These are phyloP conservation scores for Cephalopterus ornatus DNA, from an alignment of 2,113 vertebrate species.

Conservation along the genomic window DNA sequence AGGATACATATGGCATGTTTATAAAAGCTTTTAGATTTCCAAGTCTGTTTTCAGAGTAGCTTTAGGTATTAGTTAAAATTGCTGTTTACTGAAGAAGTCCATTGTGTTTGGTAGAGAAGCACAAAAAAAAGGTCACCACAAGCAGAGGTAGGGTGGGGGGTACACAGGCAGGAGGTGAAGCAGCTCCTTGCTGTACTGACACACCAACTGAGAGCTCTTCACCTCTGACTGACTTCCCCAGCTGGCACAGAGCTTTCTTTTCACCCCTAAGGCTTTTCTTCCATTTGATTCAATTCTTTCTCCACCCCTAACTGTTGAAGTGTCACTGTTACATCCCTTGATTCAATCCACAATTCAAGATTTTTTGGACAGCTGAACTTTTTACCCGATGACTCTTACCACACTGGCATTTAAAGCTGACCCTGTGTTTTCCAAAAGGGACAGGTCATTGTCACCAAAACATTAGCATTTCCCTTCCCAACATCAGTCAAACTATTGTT, in stretches of 20 bases:
- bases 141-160: neutral
- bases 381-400: neutral
- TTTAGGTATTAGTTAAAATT: neutral
- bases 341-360: neutral
- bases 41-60: neutral
- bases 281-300: neutral
- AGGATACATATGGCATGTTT: neutral
- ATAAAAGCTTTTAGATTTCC: neutral
- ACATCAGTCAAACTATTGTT: neutral
- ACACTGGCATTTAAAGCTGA: neutral
- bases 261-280: neutral
- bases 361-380: constrained; percentile 11
- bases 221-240: neutral
- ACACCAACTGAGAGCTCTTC: neutral
- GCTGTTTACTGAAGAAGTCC: neutral
- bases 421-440: neutral
- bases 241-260: neutral
- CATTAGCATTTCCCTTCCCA: neutral
- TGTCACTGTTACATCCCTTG: neutral
- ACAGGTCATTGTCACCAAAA: neutral
- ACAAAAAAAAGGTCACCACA: neutral
- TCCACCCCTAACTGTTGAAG: neutral
- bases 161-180: neutral
- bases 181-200: neutral
- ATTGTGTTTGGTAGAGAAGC: neutral